Percentiles rank a stretch among this genome's conserved stretches.
These are phyloP conservation scores for Talpa occidentalis DNA, from an alignment of 2,113 vertebrate species.

Conservation along the genomic window DNA sequence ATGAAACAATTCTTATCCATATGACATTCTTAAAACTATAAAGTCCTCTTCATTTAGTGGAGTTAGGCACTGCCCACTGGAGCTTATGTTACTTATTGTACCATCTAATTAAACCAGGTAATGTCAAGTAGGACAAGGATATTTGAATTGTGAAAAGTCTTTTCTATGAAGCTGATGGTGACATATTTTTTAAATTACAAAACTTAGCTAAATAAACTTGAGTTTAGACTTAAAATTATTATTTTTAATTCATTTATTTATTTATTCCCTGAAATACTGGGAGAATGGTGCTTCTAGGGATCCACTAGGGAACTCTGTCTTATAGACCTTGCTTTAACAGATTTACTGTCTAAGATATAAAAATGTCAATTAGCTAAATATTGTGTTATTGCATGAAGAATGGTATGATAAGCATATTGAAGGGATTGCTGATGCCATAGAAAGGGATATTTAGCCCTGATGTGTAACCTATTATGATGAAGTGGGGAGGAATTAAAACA, in stretches of 20 bases:
- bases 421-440: not conserved
- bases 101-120: not conserved
- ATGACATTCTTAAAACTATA: no score
- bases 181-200: not conserved
- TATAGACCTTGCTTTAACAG: not conserved
- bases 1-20: not conserved
- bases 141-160: not conserved
- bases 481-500: not conserved
- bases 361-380: not conserved
- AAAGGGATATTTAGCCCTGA: no score
- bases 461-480: no score
- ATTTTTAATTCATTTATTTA: not conserved
- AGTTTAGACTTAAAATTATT: not conserved
- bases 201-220: not conserved
- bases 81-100: not conserved
- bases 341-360: not conserved
- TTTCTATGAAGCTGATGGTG: not conserved
- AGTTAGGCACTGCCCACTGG: no score
- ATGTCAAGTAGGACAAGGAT: no score
- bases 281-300: rapidly evolving
- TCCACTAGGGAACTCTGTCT: not conserved
- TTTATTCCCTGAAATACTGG: not conserved
- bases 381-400: not conserved
- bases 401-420: not conserved
- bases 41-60: no score